These are phyloP conservation scores for Clinocottus analis DNA, from an alignment of 2,113 vertebrate species.

Conservation along the genomic window DNA sequence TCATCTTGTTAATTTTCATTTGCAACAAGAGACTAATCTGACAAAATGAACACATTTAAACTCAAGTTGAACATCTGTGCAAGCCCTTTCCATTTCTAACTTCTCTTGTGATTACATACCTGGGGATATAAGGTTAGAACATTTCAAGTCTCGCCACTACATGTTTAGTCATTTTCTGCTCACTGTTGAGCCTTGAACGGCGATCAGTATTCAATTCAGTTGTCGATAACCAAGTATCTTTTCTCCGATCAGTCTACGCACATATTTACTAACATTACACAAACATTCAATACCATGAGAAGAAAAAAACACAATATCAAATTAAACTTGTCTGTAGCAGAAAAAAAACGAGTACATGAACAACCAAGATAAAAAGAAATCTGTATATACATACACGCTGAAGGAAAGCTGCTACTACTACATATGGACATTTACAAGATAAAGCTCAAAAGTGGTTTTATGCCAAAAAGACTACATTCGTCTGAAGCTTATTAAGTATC, in stretches of 20 bases:
- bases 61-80: conserved; percentile 27
- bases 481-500: conserved; percentile 10
- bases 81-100: conserved; percentile 38
- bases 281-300: neutral
- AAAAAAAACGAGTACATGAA: conserved; percentile 1
- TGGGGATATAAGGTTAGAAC: conserved; percentile 31
- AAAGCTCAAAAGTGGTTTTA: conserved; percentile 33
- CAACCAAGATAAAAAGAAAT: neutral
- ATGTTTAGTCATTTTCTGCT: conserved; percentile 32
- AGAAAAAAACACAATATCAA: conserved; percentile 26
- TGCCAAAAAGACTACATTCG: conserved; percentile 24
- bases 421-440: conserved; percentile 46
- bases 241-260: conserved; percentile 23
- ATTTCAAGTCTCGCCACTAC: conserved; percentile 44
- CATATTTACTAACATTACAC: conserved; percentile 11
- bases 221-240: neutral
- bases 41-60: neutral
- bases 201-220: neutral
- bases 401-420: conserved; percentile 30
- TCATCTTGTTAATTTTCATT: conserved; percentile 3
- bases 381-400: neutral
- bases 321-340: conserved; percentile 3
- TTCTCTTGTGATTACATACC: conserved; percentile 17
- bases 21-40: neutral
- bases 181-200: conserved; percentile 27